phyloP scores from a whole-genome alignment of 2,888 invertebrate species.

The Epinotia bilunana region DNA sequence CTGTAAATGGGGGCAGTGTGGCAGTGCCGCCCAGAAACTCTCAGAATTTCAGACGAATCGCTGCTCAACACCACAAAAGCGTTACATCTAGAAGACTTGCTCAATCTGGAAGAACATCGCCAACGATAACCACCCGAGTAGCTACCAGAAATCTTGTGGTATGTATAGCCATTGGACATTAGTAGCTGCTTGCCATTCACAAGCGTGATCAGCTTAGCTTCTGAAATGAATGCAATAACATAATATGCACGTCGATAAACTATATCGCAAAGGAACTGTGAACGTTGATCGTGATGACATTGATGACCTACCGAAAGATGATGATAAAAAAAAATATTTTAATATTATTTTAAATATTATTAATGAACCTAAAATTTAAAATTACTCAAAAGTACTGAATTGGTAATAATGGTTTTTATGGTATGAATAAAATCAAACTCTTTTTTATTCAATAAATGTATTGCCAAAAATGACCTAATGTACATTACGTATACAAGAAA shows the following conservation, averaged over 20 bases:
- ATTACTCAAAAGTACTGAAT: too few species aligned
- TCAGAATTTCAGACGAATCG: neutral
- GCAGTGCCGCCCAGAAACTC: conserved; percentile 10
- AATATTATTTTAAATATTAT: too few species aligned
- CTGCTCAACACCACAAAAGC: conserved; percentile 25
- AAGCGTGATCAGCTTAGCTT: conserved; percentile 10
- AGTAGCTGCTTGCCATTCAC: conserved; percentile 14
- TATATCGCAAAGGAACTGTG: too few species aligned
- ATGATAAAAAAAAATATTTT: too few species aligned
- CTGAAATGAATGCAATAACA: conserved; percentile 13
- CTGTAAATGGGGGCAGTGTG: conserved; percentile 11
- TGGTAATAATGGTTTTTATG: neutral
- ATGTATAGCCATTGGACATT: conserved; percentile 30
- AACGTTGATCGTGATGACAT: too few species aligned
- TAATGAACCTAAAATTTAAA: too few species aligned
- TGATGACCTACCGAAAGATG: too few species aligned
- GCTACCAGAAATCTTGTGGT: conserved; percentile 6
- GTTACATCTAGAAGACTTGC: neutral
- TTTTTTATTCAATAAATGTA: conserved; percentile 11
- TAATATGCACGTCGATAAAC: neutral
- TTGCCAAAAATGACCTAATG: conserved; percentile 34
- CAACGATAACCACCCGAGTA: conserved; percentile 18
- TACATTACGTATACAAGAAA: conserved; percentile 10
- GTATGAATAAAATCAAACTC: neutral
- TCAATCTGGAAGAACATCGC: conserved; percentile 24